Percentiles rank a stretch among this genome's conserved stretches.
Conservation (phyloP, 2,888 invertebrate species). For the Amphipyra tragopoginis region DNA sequence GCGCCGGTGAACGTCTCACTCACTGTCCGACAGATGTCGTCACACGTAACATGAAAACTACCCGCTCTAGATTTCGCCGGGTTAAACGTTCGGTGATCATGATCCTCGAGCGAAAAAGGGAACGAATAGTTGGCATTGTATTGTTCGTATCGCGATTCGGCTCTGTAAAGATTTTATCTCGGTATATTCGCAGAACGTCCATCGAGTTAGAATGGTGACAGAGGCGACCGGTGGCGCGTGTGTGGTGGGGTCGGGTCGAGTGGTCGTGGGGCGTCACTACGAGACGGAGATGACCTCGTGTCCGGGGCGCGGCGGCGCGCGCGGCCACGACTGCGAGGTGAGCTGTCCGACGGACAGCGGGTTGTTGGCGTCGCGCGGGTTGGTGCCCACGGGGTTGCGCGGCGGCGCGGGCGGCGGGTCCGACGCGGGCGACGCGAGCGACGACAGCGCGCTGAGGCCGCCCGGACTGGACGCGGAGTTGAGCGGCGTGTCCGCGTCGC, state of each 20-base stretch:
- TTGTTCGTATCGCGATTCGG: conserved; percentile 39
- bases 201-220: conserved; percentile 58
- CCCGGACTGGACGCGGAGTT: conserved; percentile 87
- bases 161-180: conserved; percentile 62
- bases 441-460: conserved; percentile 85
- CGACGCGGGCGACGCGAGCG: conserved; percentile 94
- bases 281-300: conserved; percentile 88
- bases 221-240: conserved; percentile 40
- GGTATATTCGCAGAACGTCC: conserved; percentile 59
- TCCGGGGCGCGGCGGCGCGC: conserved; percentile 78
- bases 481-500: conserved; percentile 87
- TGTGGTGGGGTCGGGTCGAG: conserved; percentile 40
- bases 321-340: conserved; percentile 92
- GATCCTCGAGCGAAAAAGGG: conserved; percentile 51
- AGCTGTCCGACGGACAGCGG: conserved; percentile 97
- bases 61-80: conserved; percentile 53
- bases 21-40: conserved; percentile 65
- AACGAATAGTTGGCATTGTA: conserved; percentile 54
- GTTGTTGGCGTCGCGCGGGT: conserved; percentile 97
- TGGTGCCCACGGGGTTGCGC: conserved; percentile 96
- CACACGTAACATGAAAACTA: conserved; percentile 52
- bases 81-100: conserved; percentile 27
- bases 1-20: conserved; percentile 62
- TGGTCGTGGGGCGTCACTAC: conserved; percentile 73
- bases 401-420: conserved; percentile 90